A percentile compares a stretch with the other conserved stretches of the same genome.
These are phyloP conservation scores for Drosophila percnosoma DNA, from an alignment of 2,888 invertebrate genomes.

Conservation along the genomic window DNA sequence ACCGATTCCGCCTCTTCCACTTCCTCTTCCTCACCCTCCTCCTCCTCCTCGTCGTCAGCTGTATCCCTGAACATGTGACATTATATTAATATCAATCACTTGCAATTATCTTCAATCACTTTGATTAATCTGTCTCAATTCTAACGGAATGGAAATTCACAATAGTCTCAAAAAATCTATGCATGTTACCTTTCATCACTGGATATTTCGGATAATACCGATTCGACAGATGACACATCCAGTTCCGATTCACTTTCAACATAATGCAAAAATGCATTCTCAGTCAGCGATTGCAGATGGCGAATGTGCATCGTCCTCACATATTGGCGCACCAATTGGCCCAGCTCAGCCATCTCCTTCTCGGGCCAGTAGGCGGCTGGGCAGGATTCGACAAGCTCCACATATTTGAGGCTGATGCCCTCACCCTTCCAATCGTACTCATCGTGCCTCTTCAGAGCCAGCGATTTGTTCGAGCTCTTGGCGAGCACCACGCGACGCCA, in stretches of 20 bases:
- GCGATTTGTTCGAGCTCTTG: constrained; percentile 63
- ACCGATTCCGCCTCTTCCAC: background rate
- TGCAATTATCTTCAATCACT: too few species aligned
- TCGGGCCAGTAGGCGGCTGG: constrained; percentile 74
- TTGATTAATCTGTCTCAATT: background rate
- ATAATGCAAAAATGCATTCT: constrained; percentile 59
- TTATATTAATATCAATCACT: background rate
- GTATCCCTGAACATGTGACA: constrained; percentile 24
- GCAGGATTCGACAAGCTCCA: constrained; percentile 76
- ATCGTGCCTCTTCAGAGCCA: constrained; percentile 49
- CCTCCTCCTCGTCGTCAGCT: constrained; percentile 32
- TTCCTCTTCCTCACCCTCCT: constrained; percentile 21
- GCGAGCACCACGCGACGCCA: constrained; percentile 80
- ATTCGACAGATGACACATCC: constrained; percentile 53
- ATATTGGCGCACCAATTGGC: constrained; percentile 57
- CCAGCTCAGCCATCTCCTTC: constrained; percentile 65
- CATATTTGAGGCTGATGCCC: constrained; percentile 75
- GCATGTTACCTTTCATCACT: constrained; percentile 53
- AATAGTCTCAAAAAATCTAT: background rate
- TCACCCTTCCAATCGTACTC: constrained; percentile 72
- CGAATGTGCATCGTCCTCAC: constrained; percentile 72
- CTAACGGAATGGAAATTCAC: background rate
- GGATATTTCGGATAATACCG: constrained; percentile 40
- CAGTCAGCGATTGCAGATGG: constrained; percentile 71
- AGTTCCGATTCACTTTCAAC: constrained; percentile 52